phyloP scores from a whole-genome alignment of 2,888 invertebrate species.

The Drosophila kuntzei region DNA sequence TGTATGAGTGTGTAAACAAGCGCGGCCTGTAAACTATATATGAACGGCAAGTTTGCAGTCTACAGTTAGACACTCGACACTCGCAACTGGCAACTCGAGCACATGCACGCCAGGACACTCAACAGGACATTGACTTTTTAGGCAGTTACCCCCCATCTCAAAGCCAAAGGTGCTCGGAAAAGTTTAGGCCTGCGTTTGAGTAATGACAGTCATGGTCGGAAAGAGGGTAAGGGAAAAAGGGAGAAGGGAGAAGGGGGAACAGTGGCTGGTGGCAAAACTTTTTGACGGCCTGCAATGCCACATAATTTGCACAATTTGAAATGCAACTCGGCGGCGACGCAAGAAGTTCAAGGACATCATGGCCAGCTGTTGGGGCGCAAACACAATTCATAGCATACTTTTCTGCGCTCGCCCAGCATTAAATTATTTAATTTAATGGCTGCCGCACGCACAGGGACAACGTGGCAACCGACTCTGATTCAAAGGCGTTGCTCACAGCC shows the following conservation, averaged over 20 bases:
- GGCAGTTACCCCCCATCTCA: constrained; percentile 43
- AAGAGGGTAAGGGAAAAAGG: background rate
- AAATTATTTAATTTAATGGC: constrained; percentile 71
- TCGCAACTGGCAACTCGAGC: constrained; percentile 61
- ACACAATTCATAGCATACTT: constrained; percentile 38
- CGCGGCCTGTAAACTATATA: constrained; percentile 52
- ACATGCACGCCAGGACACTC: constrained; percentile 62
- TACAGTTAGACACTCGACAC: constrained; percentile 34
- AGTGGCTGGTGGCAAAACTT: constrained; percentile 47
- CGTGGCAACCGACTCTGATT: constrained; percentile 32
- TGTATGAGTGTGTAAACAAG: constrained; percentile 58
- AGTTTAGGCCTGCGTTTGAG: constrained; percentile 65
- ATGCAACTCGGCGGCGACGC: constrained; percentile 47
- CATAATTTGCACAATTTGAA: constrained; percentile 70
- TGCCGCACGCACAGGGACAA: constrained; percentile 44
- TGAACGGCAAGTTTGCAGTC: constrained; percentile 59
- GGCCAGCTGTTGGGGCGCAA: constrained; percentile 40
- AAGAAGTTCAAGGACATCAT: constrained; percentile 66
- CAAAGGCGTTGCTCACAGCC: constrained; percentile 21
- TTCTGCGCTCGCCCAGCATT: constrained; percentile 54
- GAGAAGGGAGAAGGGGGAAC: background rate
- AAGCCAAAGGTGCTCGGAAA: constrained; percentile 50
- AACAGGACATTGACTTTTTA: constrained; percentile 73
- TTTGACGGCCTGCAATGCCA: constrained; percentile 62
- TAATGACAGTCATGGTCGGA: constrained; percentile 47